Evolutionary conservation across 2,797 vertebrate species (phyloP).

Genomic region (Pseudochaenichthys georgianus): DNA sequence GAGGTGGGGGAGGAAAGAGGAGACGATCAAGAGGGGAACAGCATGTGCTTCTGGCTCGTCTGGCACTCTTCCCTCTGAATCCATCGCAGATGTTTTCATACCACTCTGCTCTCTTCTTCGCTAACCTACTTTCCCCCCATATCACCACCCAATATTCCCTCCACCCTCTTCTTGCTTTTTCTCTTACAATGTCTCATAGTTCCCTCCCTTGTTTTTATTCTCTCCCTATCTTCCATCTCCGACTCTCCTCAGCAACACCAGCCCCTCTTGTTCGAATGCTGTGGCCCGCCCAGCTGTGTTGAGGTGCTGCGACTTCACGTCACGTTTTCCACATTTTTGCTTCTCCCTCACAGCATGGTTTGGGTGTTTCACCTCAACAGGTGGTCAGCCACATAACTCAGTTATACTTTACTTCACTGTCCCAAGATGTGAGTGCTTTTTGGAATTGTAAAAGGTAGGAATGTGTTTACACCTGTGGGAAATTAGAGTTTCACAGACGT

Average conservation of each 20-base stretch:
- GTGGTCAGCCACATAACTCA: constrained; percentile 16
- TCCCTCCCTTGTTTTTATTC: constrained; percentile 15
- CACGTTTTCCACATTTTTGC: constrained; percentile 58
- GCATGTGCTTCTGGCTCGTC: constrained; percentile 79
- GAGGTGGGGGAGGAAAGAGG: constrained; percentile 4
- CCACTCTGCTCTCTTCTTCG: constrained; percentile 49
- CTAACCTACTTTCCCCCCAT: constrained; percentile 58
- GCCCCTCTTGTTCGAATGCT: constrained; percentile 17
- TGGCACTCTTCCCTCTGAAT: constrained; percentile 64
- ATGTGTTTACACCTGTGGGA: constrained; percentile 9
- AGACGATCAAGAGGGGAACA: constrained; percentile 74
- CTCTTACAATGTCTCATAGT: constrained; percentile 28
- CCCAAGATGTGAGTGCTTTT: constrained; percentile 5
- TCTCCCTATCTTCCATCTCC: constrained; percentile 9
- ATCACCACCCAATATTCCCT: constrained; percentile 35
- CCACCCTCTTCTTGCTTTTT: constrained; percentile 26
- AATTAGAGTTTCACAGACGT: constrained; percentile 3
- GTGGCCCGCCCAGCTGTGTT: constrained; percentile 5
- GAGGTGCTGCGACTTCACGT: not conserved
- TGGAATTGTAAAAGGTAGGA: constrained; percentile 6
- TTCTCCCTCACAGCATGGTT: constrained; percentile 20
- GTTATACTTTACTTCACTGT: not conserved
- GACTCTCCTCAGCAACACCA: constrained; percentile 5
- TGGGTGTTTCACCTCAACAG: constrained; percentile 20
- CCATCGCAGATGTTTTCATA: constrained; percentile 79